Base-by-base conservation (phyloP, 2,113 vertebrate genomes). In the Cygnus buccinator region DNA sequence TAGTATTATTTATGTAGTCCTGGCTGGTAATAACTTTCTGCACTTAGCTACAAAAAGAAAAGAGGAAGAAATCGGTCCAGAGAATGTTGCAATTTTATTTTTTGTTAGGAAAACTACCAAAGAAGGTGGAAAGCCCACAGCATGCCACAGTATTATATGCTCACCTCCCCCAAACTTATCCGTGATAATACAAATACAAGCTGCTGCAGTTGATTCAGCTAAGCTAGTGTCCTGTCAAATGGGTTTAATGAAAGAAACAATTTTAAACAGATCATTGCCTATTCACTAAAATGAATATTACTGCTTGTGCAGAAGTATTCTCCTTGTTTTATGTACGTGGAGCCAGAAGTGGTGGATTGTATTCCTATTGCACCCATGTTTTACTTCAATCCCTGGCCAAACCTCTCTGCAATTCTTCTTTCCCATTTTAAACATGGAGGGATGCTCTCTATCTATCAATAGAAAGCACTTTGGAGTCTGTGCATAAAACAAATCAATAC, bases 201-300 rank as follows among this genome's bases (percentile, higher is more conserved):
- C 84, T 94, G 95, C 81, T 94, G 77, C 86, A 31, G 48, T 26
- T 93, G 90, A 74, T 67, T 79, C 89, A 31, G 91, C 94, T 82
- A 12, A 74, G 62, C 86, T 57, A 33, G 37, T 28, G 71, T 73
- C 18, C 52, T 81, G 86, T 57, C 66, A 92, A 88, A 75, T 28
- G 79, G 62, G 29, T 78, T 95, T 75, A 41, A 26, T 6, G 50
- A 89, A 89, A 91, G 88, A 79, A 88, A 86, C 37, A 3, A 43
- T 75, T 71, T 78, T 20, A 84, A 93, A 73, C 72, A 86, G 85
- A 90, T 63, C 92, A 72, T 81, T 95, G 41, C 71, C 89, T 84
- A 7, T 66, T 95, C 91, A 66, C 66, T 76, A 23, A 48, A 79
- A 72, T 81, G 61, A 68, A 31, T 75, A 71, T 86, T 61, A 74